Base-by-base conservation (phyloP, 2,797 vertebrate species). In the Acomys russatus region DNA sequence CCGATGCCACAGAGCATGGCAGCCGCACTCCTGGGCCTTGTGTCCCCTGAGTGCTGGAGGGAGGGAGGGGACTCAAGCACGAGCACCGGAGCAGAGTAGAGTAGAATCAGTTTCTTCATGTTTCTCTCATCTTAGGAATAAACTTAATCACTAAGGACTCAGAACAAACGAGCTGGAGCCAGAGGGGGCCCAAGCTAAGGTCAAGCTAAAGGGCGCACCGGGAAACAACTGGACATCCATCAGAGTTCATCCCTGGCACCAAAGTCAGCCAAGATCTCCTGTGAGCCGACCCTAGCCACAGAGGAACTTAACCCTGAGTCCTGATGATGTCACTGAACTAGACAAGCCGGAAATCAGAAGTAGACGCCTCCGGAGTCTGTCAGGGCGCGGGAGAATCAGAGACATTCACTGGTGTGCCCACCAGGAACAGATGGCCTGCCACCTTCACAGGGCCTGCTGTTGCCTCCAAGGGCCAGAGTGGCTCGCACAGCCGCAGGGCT, bases 211-310 rank as follows among this genome's bases (percentile, higher is more conserved):
- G 0, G 22, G 59, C 74, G 49, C 12, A 35, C 28, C 3, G 51
- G 63, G 49, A 30, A 30, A 25, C 14, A 49, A 22, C 25, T 1
- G 0, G 1, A 25, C 28, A 38, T 2, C 23, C 54, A 6, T 14
- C 33, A 5, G 59, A 2, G 14, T 0, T 35, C 9, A 20, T 70
- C 15, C 44, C 51, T 11, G 6, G 33, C 4, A 63, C 8, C 22
- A 54, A 22, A n/a, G 3, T 28, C 35, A 6, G 11, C 9, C 28
- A 84, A 56, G 74, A 92, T 20, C 20, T 9, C 9, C 0, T 54
- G 1, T n/a, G 9, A 20, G 18, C 0, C 1, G 56, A 56, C 49
- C 9, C 6, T n/a, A 85, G 18, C 12, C 2, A 9, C 23, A 30
- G 28, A 84, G 68, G 49, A 49, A 22, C 14, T 14, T 28, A 25